These are phyloP conservation scores for Fregetta grallaria DNA, from an alignment of 2,113 vertebrate genomes.

Conservation along the genomic window DNA sequence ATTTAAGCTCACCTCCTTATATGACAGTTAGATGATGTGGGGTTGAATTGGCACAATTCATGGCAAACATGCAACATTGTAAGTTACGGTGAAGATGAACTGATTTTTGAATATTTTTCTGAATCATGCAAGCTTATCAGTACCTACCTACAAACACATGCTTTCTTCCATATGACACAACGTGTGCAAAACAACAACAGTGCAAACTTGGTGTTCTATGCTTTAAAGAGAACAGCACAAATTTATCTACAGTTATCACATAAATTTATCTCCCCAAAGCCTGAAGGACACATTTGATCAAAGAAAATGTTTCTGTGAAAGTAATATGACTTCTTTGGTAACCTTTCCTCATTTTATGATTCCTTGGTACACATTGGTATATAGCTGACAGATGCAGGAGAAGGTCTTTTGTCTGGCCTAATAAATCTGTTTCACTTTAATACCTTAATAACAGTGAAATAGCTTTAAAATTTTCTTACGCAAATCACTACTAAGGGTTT, in stretches of 20 bases:
- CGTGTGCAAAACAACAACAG: neutral
- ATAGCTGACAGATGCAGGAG: neutral
- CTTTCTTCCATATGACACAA: neutral
- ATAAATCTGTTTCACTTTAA: neutral
- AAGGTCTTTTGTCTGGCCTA: neutral
- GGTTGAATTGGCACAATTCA: neutral
- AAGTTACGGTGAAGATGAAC: neutral
- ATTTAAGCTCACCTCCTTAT: neutral
- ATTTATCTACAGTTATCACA: neutral
- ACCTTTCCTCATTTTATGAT: neutral
- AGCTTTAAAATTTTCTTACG: neutral
- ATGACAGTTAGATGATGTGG: neutral
- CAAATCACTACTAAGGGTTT: neutral
- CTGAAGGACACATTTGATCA: neutral
- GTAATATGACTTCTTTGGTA: neutral
- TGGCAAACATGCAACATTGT: neutral
- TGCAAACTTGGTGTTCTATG: neutral
- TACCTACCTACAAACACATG: constrained; percentile 9
- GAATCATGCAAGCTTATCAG: neutral
- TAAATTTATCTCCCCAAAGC: neutral
- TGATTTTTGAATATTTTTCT: neutral
- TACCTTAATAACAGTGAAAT: no score
- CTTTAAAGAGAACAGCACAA: neutral
- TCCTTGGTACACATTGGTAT: neutral
- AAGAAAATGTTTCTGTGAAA: neutral